phyloP scores from a whole-genome alignment of 2,113 vertebrate genomes.

The Ariopsis seemanni region DNA sequence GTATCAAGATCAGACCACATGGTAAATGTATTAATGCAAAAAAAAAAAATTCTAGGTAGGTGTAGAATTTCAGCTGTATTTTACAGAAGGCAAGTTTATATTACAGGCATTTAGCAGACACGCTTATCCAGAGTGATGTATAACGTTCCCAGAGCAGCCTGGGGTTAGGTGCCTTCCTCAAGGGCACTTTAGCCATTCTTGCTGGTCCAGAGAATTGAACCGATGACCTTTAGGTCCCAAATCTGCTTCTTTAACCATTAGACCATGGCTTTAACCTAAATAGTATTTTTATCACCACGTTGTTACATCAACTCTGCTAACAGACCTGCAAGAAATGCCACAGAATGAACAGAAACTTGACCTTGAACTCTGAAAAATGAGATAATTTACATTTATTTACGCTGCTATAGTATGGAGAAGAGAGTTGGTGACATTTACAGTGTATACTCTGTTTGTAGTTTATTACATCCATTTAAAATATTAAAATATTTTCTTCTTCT shows the following conservation, averaged over 20 bases:
- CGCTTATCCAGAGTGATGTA: too few relatives aligned
- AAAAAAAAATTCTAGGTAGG: neutral
- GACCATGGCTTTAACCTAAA: too few relatives aligned
- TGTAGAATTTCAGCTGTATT: neutral
- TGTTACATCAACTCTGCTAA: neutral
- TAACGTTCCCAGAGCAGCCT: too few relatives aligned
- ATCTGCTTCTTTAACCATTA: too few relatives aligned
- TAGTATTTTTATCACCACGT: neutral
- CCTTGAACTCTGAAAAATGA: neutral
- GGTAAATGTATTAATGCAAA: neutral
- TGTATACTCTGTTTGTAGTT: neutral
- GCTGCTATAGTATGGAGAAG: neutral
- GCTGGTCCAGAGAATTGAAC: too few relatives aligned
- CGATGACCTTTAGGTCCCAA: too few relatives aligned
- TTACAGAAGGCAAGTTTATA: neutral
- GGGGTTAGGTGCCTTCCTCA: too few relatives aligned
- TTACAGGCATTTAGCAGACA: too few relatives aligned
- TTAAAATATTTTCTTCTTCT: neutral
- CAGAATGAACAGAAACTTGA: neutral
- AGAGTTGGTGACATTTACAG: neutral
- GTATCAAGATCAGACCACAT: neutral
- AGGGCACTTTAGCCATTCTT: too few relatives aligned
- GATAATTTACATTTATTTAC: neutral
- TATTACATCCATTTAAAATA: neutral
- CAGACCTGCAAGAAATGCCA: neutral